A percentile compares a stretch with the other conserved stretches of the same genome.
Evolutionary conservation across 2,113 vertebrate species (phyloP).

Genomic region (Perognathus longimembris): DNA sequence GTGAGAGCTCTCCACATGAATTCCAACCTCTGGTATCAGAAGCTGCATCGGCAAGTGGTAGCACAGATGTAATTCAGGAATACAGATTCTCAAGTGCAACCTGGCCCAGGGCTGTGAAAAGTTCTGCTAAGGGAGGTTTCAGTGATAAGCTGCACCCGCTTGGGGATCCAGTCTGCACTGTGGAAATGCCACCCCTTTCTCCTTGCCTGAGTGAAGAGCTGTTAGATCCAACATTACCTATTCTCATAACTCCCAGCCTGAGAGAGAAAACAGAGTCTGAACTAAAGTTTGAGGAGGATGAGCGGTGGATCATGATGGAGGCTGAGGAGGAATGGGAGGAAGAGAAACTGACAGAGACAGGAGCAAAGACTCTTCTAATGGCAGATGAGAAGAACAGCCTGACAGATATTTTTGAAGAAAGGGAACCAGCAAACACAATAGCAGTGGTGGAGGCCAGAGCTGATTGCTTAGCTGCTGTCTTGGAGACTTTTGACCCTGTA

Average conservation of each 20-base stretch:
- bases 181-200: slow-evolving; percentile 90
- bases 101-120: slow-evolving; percentile 88
- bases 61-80: slow-evolving; percentile 78
- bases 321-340: slow-evolving; percentile 89
- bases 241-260: slow-evolving; percentile 89
- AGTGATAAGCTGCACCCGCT: slow-evolving; percentile 85
- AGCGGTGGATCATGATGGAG: slow-evolving; percentile 93
- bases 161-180: slow-evolving; percentile 85
- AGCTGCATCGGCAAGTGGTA: slow-evolving; percentile 48
- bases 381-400: slow-evolving; percentile 82
- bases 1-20: slow-evolving; percentile 75
- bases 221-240: slow-evolving; percentile 88
- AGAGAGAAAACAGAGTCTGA: slow-evolving; percentile 95
- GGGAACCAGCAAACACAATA: slow-evolving; percentile 57
- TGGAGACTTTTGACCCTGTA: slow-evolving; percentile 13
- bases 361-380: slow-evolving; percentile 87
- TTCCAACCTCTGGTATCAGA: slow-evolving; percentile 78
- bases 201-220: slow-evolving; percentile 95
- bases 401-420: slow-evolving; percentile 84
- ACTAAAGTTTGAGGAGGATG: slow-evolving; percentile 97
- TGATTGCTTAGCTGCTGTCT: slow-evolving; percentile 46
- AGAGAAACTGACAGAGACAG: slow-evolving; percentile 87
- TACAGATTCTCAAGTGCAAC: slow-evolving; percentile 86
- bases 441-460: neutral
- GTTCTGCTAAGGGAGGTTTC: slow-evolving; percentile 84